Evolutionary conservation across 2,888 invertebrate genomes (phyloP).

Genomic region (Tenthredo amoena): DNA sequence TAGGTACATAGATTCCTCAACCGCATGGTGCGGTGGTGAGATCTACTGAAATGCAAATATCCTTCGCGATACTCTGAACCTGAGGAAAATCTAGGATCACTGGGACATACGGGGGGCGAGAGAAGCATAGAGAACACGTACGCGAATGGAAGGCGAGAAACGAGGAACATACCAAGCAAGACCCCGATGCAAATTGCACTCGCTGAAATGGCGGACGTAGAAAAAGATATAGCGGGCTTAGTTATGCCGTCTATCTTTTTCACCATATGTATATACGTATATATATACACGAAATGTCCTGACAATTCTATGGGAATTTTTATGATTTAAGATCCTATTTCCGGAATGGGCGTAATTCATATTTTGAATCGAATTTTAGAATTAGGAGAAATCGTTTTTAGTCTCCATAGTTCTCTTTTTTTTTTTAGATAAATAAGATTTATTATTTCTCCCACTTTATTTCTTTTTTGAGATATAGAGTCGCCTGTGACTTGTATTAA

Average conservation of each 20-base stretch:
- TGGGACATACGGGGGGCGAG: constrained; percentile 7
- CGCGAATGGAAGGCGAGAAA: constrained; percentile 15
- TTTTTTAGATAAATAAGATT: background rate
- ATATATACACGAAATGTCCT: background rate
- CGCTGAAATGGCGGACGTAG: constrained; percentile 17
- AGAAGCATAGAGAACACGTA: constrained; percentile 35
- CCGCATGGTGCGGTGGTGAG: background rate
- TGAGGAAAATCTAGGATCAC: constrained; percentile 45
- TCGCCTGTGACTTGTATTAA: constrained; percentile 11
- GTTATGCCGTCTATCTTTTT: background rate
- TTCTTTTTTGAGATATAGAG: background rate
- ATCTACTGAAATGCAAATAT: constrained; percentile 47
- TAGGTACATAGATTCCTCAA: background rate
- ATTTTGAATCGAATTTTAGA: background rate
- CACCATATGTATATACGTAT: background rate
- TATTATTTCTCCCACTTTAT: background rate
- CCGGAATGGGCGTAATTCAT: background rate
- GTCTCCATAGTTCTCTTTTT: background rate
- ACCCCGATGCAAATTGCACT: constrained; percentile 42
- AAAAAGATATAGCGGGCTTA: constrained; percentile 8
- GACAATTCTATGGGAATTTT: background rate
- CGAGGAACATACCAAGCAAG: constrained; percentile 37
- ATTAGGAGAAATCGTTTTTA: background rate
- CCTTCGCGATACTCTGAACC: constrained; percentile 34
- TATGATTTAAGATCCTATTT: background rate